phyloP scores from a whole-genome alignment of 2,797 vertebrate genomes.

The Phoebastria nigripes region DNA sequence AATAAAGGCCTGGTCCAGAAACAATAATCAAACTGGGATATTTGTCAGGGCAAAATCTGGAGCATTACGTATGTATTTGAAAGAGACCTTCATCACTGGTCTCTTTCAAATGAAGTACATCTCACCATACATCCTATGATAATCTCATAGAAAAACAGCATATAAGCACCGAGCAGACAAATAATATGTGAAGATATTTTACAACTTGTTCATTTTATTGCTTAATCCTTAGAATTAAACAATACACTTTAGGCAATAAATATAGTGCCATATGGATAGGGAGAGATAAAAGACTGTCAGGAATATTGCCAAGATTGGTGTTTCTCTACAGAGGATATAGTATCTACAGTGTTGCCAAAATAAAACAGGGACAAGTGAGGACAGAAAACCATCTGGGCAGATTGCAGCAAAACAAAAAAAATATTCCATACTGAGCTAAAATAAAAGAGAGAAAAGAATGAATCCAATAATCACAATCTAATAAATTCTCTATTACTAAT shows the following conservation, averaged over 20 bases:
- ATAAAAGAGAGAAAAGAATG: not conserved
- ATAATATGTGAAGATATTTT: not conserved
- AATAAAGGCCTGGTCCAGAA: not conserved
- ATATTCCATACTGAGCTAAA: not conserved
- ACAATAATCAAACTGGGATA: not conserved
- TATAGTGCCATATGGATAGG: constrained; percentile 1
- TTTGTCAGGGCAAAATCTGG: not conserved
- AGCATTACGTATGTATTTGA: not conserved
- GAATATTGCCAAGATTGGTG: constrained; percentile 19
- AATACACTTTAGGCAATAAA: constrained; percentile 22
- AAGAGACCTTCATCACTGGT: not conserved
- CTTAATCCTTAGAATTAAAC: constrained; percentile 10
- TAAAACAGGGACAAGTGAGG: constrained; percentile 24
- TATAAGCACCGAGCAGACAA: not conserved
- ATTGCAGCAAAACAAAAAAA: not conserved
- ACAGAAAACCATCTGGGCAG: constrained; percentile 6
- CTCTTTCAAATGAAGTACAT: not conserved
- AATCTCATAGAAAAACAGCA: not conserved
- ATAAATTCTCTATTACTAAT: not conserved
- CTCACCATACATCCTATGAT: not conserved
- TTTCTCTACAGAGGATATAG: constrained; percentile 13
- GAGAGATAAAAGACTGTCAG: constrained; percentile 34
- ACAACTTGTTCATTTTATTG: not conserved
- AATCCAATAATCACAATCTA: not conserved
- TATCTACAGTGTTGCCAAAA: constrained; percentile 11